phyloP scores from a whole-genome alignment of 2,888 invertebrate species.

The Thera britannica region DNA sequence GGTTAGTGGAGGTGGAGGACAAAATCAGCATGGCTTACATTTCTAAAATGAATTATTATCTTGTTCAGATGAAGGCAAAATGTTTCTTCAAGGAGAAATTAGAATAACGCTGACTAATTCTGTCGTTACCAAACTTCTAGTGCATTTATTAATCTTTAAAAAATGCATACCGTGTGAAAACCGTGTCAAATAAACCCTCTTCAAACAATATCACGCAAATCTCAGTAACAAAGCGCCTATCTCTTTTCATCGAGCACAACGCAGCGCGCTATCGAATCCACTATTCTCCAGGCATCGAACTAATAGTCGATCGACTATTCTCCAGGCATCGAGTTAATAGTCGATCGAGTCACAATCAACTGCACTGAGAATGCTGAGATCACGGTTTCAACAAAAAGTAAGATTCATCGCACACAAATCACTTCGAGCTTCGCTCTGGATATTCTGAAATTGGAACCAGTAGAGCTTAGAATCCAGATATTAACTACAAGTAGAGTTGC shows the following conservation, averaged over 20 bases:
- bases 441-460: slow-evolving; percentile 26
- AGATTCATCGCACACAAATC: slow-evolving; percentile 32
- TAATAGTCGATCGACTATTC: slow-evolving; percentile 47
- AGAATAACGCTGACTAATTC: slow-evolving; percentile 3
- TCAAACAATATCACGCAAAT: slow-evolving; percentile 7
- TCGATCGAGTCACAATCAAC: slow-evolving; percentile 42
- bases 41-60: slow-evolving; percentile 16
- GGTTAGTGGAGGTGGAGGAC: background rate
- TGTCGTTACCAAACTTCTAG: too few relatives aligned
- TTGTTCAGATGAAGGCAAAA: slow-evolving; percentile 11
- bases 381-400: slow-evolving; percentile 37
- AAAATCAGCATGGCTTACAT: slow-evolving; percentile 8
- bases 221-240: slow-evolving; percentile 40
- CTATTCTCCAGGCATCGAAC: slow-evolving; percentile 39
- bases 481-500: background rate
- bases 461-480: background rate
- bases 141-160: too few relatives aligned
- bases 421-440: slow-evolving; percentile 27
- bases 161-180: background rate
- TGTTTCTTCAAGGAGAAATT: slow-evolving; percentile 24
- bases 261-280: slow-evolving; percentile 40
- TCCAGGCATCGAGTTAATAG: slow-evolving; percentile 44
- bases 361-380: slow-evolving; percentile 41
- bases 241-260: slow-evolving; percentile 37
- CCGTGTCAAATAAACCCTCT: background rate